Evolutionary conservation across 1,140 invertebrate genomes (phyloP), one percentile per base, ranked within the genome.

Genomic region (Drosophila quadrilineata): DNA sequence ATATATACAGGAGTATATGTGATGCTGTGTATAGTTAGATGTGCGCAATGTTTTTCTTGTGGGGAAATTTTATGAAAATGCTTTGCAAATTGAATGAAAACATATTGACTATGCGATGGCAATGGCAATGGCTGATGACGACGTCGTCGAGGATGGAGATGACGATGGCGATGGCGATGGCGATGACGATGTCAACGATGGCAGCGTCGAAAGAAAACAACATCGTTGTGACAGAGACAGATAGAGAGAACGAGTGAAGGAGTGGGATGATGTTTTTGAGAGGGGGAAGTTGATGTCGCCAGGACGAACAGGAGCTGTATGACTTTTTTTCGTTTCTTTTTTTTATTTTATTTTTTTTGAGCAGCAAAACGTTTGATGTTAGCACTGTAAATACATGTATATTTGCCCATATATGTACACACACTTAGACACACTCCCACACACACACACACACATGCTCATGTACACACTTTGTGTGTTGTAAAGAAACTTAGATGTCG

Each of bases 81-180:
- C 71, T 85, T 86, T 72, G 80, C 80, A 85, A 85, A 85, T 85
- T 85, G 79, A 85, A 85, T 85, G 79, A 85, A 85, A 85, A 85
- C 79, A 85, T 85, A 85, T 85, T 85, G 79, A 85, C 75, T 86
- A 68, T 85, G 67, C 79, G 62, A 73, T 73, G 59, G 35, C 49
- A 31, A 64, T 49, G 58, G 6, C 59, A 21, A 46, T 36, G 54
- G 31, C 19, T 33, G 36, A 46, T 36, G 43, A 3, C 62, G 53
- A 59, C 45, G 46, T 10, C 26, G 56, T 65, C 50, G 66, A 50
- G 40, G 50, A 71, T 24, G 31, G 21, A 26, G 52, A 45, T 57
- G 53, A 70, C 58, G 73, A 85, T 62, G 72, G 57, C 63, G 57
- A 56, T 62, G 41, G 49, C 10, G 41, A 26, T 52, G 41, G 28